These are phyloP conservation scores for Protosalanx chinensis DNA, from an alignment of 2,797 vertebrate species.

Conservation along the genomic window DNA sequence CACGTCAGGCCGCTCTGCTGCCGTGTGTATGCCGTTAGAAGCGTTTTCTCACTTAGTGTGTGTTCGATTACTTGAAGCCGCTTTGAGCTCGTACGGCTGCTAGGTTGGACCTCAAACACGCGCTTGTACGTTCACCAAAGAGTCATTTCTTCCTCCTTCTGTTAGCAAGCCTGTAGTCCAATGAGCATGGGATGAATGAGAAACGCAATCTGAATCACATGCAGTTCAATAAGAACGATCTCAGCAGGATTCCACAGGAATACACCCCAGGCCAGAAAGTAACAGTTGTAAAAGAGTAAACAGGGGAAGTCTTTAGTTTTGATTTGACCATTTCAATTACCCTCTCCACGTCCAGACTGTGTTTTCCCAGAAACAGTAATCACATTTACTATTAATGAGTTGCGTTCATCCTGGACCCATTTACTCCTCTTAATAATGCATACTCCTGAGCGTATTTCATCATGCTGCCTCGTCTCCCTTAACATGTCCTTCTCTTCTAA, in stretches of 20 bases:
- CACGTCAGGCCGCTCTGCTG: conserved; percentile 51
- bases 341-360: conserved; percentile 40
- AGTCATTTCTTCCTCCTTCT: too few relatives aligned
- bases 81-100: too few relatives aligned
- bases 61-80: conserved; percentile 37
- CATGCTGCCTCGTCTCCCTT: conserved; percentile 31
- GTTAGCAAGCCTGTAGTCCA: too few relatives aligned
- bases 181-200: too few relatives aligned
- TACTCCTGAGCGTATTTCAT: conserved; percentile 60
- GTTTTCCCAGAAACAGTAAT: conserved; percentile 72
- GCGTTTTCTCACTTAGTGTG: conserved; percentile 44
- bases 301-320: conserved; percentile 55
- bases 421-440: conserved; percentile 76
- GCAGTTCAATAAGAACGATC: background rate
- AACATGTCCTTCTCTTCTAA: background rate
- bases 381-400: conserved; percentile 76
- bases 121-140: too few relatives aligned
- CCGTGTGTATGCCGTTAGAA: conserved; percentile 25
- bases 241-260: conserved; percentile 19
- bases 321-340: conserved; percentile 64
- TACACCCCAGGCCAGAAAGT: conserved; percentile 32
- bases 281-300: conserved; percentile 61
- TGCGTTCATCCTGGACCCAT: conserved; percentile 69
- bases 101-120: too few relatives aligned
- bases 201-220: too few relatives aligned